These are phyloP conservation scores for Apostichopus leukothele DNA, from an alignment of 53 echinoderm and acorn worm species.

Conservation along the genomic window DNA sequence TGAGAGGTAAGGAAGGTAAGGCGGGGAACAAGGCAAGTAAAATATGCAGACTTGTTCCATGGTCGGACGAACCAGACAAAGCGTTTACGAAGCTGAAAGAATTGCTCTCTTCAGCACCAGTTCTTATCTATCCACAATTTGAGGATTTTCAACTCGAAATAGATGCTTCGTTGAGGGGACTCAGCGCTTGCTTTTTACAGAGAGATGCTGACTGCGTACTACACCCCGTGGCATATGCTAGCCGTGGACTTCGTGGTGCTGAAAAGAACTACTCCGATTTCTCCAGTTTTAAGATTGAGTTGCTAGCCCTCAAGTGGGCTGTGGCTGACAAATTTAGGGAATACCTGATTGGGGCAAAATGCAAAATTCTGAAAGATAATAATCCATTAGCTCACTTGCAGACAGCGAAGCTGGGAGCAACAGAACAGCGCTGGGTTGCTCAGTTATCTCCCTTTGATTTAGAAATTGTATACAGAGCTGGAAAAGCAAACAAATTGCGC, in stretches of 20 bases:
- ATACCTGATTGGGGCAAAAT: constrained; percentile 1
- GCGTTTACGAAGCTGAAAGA: constrained; percentile 32
- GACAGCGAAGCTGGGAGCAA: constrained; percentile 48
- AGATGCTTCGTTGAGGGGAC: not conserved
- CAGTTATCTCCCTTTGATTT: not conserved
- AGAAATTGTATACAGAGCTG: constrained; percentile 24
- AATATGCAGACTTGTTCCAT: not conserved
- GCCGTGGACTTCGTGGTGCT: not conserved
- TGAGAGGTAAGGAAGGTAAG: not conserved
- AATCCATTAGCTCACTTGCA: constrained; percentile 45
- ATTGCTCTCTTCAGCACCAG: constrained; percentile 44
- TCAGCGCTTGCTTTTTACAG: not conserved
- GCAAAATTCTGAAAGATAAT: constrained; percentile 2
- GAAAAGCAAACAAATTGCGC: constrained; percentile 50
- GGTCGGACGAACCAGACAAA: constrained; percentile 40
- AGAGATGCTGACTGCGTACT: not conserved
- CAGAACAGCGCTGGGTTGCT: constrained; percentile 19
- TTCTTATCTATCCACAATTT: constrained; percentile 44
- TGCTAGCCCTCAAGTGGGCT: constrained; percentile 55
- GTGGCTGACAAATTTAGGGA: constrained; percentile 46
- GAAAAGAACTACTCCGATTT: not conserved
- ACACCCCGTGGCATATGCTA: not conserved
- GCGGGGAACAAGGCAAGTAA: not conserved
- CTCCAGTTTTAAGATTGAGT: constrained; percentile 9
- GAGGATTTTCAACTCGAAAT: constrained; percentile 18